phyloP scores from a whole-genome alignment of 1,140 invertebrate genomes.

The Diorhabda carinulata region DNA sequence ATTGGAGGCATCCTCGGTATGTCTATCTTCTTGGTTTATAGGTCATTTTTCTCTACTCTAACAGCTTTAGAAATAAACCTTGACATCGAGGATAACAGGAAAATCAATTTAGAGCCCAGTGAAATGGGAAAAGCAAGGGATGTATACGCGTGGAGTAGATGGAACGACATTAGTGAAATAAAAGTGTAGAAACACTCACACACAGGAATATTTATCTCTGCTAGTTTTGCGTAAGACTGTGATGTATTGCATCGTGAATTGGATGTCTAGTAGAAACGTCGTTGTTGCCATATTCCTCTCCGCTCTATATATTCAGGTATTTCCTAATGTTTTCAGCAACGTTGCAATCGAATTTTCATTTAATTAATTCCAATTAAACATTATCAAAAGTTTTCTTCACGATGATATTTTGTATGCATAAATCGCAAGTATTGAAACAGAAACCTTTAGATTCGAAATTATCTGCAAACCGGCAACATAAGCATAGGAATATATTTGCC shows the following conservation, averaged over 20 bases:
- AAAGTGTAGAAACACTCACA: constrained; percentile 15
- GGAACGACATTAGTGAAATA: constrained; percentile 1
- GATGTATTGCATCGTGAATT: constrained; percentile 30
- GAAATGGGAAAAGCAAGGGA: background rate
- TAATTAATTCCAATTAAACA: too few relatives aligned
- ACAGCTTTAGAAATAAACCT: constrained; percentile 2
- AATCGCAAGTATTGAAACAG: too few relatives aligned
- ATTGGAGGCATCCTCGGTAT: background rate
- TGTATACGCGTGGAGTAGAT: background rate
- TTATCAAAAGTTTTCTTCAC: too few relatives aligned
- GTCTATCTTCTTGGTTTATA: background rate
- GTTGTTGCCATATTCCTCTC: constrained; percentile 24
- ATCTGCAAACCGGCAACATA: too few relatives aligned
- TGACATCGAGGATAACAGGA: background rate
- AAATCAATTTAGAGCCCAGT: background rate
- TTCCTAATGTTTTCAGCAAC: too few relatives aligned
- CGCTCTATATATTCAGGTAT: background rate
- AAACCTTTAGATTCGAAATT: too few relatives aligned
- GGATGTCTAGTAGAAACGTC: constrained; percentile 26
- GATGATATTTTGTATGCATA: too few relatives aligned
- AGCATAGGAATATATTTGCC: too few relatives aligned
- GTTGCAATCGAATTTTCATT: too few relatives aligned
- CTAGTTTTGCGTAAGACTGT: constrained; percentile 28
- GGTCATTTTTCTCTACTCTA: background rate
- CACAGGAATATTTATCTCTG: constrained; percentile 27